These are phyloP conservation scores for Amblyopsis rosae DNA, from an alignment of 2,113 vertebrate genomes.

Conservation along the genomic window DNA sequence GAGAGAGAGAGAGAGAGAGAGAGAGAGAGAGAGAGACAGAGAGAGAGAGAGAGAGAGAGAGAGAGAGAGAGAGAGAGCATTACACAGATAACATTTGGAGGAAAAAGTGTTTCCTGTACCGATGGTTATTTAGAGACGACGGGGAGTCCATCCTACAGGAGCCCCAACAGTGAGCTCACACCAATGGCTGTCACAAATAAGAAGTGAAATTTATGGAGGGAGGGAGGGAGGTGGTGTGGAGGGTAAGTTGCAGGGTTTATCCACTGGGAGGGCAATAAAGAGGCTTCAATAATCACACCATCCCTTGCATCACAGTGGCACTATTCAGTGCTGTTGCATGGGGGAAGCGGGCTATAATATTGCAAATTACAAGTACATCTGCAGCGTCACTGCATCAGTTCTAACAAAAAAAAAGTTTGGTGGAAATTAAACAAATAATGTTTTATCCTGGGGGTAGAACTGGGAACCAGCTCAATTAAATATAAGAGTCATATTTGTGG, in stretches of 20 bases:
- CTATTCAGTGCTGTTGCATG: conserved; percentile 64
- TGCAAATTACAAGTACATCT: conserved; percentile 72
- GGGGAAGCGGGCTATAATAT: conserved; percentile 40
- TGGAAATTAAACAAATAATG: conserved; percentile 48
- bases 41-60: not conserved
- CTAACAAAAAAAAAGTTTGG: conserved; percentile 38
- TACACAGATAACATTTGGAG: conserved; percentile 74
- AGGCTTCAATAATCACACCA: conserved; percentile 71
- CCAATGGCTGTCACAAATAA: conserved; percentile 75
- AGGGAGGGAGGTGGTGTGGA: conserved; percentile 49
- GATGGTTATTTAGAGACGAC: conserved; percentile 54
- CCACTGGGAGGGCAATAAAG: conserved; percentile 62
- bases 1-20: conserved; percentile 83
- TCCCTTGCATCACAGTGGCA: conserved; percentile 63
- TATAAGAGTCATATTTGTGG: not conserved
- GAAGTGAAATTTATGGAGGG: conserved; percentile 74
- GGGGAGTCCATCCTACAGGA: conserved; percentile 63
- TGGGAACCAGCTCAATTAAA: conserved; percentile 41
- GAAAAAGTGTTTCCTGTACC: conserved; percentile 67
- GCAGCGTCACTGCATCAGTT: conserved; percentile 47
- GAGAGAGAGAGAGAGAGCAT: conserved; percentile 31
- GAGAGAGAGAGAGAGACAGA: conserved; percentile 57
- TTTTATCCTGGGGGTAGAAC: conserved; percentile 35
- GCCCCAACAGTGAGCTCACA: conserved; percentile 68
- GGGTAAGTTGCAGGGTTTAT: conserved; percentile 48